Evolutionary conservation across 1,140 invertebrate genomes (phyloP), one percentile per base, ranked within the genome.

Genomic region (Neodiprion virginianus): DNA sequence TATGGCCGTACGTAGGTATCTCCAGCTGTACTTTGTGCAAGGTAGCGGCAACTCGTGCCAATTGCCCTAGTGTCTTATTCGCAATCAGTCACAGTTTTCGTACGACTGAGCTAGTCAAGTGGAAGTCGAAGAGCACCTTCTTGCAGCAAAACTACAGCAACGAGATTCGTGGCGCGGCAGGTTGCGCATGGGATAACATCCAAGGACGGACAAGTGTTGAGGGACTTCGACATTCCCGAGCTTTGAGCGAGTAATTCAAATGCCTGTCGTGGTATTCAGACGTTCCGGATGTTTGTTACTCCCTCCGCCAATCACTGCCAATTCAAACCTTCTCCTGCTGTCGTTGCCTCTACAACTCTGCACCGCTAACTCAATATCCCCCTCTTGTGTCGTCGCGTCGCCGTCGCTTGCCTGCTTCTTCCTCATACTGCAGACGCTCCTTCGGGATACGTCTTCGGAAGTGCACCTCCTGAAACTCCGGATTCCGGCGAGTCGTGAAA

Each of bases 261-360:
- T 61, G 53, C 11, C 11, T 40, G 28, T 61, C 53, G 53, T 61
- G 53, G 53, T 12, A 61, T 61, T 61, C 53, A 61, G 53, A 61
- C 53, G 11, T 61, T 40, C 53, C 80, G 83, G 83, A 85, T 85
- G 82, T 83, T 84, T 83, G 78, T 84, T 77, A 75, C 78, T 77
- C 74, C 28, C 28, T 40, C 28, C 74, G 75, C 80, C 82, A 84
- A 84, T 85, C 83, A 85, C 73, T 71, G 79, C 71, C 82, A 83
- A 85, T 85, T 85, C 80, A 61, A 61, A 61, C 53, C 53, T 61
- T 40, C 28, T 40, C 28, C 28, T 40, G 28, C 28, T 40, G 28
- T 84, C 82, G 78, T 84, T 77, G 76, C 78, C 77, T 72, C 53
- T 3, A 61, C 53, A 75, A 75, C 80, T 81, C 82, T 82, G 83